These are phyloP conservation scores for Ochropacha duplaris DNA, from an alignment of 2,888 invertebrate genomes.

Conservation along the genomic window DNA sequence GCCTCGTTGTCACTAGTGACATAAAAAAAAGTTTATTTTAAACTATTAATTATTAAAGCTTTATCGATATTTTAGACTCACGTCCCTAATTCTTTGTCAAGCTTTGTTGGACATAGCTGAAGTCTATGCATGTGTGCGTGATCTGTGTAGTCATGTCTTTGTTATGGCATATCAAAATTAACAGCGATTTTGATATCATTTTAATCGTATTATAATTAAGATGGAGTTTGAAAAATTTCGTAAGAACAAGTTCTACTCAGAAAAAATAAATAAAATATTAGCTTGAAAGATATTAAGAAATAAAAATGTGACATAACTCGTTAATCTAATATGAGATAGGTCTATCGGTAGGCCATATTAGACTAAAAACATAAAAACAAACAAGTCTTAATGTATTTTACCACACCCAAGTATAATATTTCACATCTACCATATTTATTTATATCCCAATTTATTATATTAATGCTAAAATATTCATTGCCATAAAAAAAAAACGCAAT, in stretches of 20 bases:
- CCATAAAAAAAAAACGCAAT: background rate
- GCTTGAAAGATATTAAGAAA: too few species aligned
- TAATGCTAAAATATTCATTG: slow-evolving; percentile 5
- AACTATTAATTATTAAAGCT: background rate
- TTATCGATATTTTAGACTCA: background rate
- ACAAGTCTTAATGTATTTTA: background rate
- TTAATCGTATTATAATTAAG: background rate
- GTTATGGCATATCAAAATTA: background rate
- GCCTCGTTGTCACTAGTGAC: too few species aligned
- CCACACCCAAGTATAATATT: background rate
- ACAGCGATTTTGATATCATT: background rate
- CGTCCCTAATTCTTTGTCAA: background rate
- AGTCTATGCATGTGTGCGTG: background rate
- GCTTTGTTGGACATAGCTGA: background rate
- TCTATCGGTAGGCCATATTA: background rate
- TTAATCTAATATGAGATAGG: background rate
- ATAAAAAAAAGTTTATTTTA: too few species aligned
- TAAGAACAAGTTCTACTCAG: too few species aligned
- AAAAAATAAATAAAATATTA: too few species aligned
- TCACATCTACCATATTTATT: background rate
- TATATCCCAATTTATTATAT: background rate
- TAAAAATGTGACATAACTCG: background rate
- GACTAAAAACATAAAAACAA: background rate
- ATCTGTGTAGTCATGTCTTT: background rate
- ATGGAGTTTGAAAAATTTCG: too few species aligned